phyloP scores from a whole-genome alignment of 2,113 vertebrate genomes.

The Pomatorhinus ruficollis region DNA sequence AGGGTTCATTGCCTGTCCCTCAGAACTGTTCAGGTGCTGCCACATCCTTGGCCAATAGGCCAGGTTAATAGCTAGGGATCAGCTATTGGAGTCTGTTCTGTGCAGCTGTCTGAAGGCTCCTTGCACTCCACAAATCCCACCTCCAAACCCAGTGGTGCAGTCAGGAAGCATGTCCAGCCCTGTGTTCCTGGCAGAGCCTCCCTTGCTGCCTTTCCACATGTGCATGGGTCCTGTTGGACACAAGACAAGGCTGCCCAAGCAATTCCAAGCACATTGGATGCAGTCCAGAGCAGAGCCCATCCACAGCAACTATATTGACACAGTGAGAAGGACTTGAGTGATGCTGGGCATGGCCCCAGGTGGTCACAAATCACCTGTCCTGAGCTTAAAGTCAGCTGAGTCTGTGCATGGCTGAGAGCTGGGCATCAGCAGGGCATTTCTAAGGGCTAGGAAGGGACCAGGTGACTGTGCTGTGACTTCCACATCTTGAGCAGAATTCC shows the following conservation, averaged over 20 bases:
- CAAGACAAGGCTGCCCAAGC: background rate
- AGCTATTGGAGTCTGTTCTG: background rate
- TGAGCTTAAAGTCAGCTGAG: background rate
- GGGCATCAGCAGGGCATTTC: background rate
- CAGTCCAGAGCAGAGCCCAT: background rate
- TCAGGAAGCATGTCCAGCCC: background rate
- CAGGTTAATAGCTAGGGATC: background rate
- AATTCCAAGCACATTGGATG: fast-evolving
- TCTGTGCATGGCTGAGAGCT: background rate
- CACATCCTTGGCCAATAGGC: background rate
- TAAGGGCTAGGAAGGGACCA: background rate
- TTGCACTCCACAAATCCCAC: background rate
- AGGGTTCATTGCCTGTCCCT: background rate
- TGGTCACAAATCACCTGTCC: background rate
- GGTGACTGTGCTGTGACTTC: background rate
- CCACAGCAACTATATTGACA: background rate
- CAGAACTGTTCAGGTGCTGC: background rate
- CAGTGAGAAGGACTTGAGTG: background rate
- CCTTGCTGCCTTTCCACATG: background rate
- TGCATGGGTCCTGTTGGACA: background rate
- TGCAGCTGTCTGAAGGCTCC: background rate
- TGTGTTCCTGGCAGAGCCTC: background rate
- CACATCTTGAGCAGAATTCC: background rate
- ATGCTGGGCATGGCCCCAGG: background rate
- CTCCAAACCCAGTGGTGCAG: background rate